These are phyloP conservation scores for Habrosyne pyritoides DNA, from an alignment of 2,888 invertebrate genomes.

Conservation along the genomic window DNA sequence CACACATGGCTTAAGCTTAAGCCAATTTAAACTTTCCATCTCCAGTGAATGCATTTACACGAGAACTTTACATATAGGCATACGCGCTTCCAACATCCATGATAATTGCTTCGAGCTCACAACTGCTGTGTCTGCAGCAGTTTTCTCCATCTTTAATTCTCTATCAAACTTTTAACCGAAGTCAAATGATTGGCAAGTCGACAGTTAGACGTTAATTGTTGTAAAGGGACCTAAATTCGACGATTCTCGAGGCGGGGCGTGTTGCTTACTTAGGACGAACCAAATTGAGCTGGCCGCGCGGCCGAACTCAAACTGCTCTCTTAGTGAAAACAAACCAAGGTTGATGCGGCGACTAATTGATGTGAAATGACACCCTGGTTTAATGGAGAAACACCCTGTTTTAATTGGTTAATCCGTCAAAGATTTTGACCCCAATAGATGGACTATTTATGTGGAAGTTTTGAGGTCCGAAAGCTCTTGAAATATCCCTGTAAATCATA, in stretches of 20 bases:
- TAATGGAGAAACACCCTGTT: not conserved
- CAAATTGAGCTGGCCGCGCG: slow-evolving; percentile 19
- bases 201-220: slow-evolving; percentile 33
- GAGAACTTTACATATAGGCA: not conserved
- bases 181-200: slow-evolving; percentile 43
- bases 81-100: not conserved
- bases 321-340: slow-evolving; percentile 28
- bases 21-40: slow-evolving; percentile 5
- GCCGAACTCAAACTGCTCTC: slow-evolving; percentile 28
- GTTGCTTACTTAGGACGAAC: slow-evolving; percentile 43
- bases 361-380: slow-evolving; percentile 11
- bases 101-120: slow-evolving; percentile 2
- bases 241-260: slow-evolving; percentile 3
- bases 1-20: slow-evolving; percentile 4
- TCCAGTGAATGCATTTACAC: slow-evolving; percentile 2
- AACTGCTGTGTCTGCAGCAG: not conserved
- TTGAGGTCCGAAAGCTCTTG: no score
- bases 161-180: slow-evolving; percentile 4
- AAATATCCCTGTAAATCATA: no score
- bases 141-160: not conserved
- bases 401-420: slow-evolving; percentile 3
- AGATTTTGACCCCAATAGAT: not conserved
- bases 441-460: not conserved
- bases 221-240: slow-evolving; percentile 13
- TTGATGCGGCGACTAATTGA: slow-evolving; percentile 16